Evolutionary conservation across 2,888 invertebrate species (phyloP), one percentile per base, ranked within the genome.

Genomic region (Diarsia rubi): DNA sequence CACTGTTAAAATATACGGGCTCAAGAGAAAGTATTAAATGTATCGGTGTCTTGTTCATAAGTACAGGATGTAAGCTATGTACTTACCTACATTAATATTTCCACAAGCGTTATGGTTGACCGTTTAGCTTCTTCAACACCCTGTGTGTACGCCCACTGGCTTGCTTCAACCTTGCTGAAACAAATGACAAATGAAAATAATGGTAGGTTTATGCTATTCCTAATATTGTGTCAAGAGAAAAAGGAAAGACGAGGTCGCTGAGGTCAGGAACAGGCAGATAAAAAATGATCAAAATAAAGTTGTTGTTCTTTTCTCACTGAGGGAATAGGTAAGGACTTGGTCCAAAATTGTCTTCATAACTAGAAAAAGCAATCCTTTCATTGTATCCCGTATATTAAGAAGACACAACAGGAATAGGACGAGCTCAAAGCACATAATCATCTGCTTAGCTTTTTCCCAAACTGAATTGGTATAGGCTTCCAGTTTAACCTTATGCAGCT

Each of bases 1-100:
- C 75, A 83, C 42, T 21, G 70, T 68, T 73, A 82, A 82, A 88
- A 87, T 81, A 88, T 87, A 87, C 88, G 87, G 84, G 89, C 77
- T 79, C 76, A 79, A 64, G 57, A 68, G 52, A 71, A 77, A 84
- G 78, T 80, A 82, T 63, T 73, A 68, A 70, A 72, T 21, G 14
- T 66, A 59, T 59, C 6, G 31, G 12, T 11, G 6, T 45, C 8
- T 69, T 9, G 45, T 66, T 71, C 21, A 37, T n/a, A 45, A 24
- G 60, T 21, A 37, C 52, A 65, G 45, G 12, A 27, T 14, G 54
- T 19, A 31, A 16, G 4, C 8, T 19, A 44, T 4, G 3, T 21
- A 16, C 5, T 5, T 37, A 49, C 9, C 14, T 24, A 49, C 16
- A 27, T 31, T 60, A 21, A 2, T 19, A 6, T 3, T n/a, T 2